These are phyloP conservation scores for Ctenomys sociabilis DNA, from an alignment of 2,113 vertebrate genomes.

Conservation along the genomic window DNA sequence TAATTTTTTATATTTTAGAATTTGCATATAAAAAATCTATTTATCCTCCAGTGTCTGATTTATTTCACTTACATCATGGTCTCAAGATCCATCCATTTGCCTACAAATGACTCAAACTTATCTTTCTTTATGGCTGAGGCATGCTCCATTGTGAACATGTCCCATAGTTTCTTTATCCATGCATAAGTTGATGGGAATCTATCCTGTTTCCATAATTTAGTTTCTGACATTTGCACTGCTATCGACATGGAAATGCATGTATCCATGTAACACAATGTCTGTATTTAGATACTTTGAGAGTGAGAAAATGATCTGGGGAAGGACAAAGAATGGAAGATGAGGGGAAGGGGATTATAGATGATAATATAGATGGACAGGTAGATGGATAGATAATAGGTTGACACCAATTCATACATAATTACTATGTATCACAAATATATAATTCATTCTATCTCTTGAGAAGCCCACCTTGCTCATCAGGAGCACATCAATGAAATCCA, in stretches of 20 bases:
- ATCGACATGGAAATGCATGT: background rate
- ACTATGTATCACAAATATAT: background rate
- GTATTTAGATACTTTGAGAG: background rate
- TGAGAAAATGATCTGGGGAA: background rate
- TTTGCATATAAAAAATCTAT: background rate
- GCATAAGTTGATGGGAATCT: background rate
- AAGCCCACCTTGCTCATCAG: conserved; percentile 87
- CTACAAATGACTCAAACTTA: background rate
- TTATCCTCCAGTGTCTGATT: background rate
- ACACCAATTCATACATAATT: background rate
- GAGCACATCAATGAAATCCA: conserved; percentile 93
- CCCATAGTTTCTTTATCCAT: background rate
- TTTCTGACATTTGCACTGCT: background rate
- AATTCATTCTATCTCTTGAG: no score
- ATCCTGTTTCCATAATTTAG: background rate
- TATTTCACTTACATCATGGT: background rate
- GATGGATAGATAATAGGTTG: no score
- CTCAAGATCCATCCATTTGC: background rate
- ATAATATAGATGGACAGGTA: background rate
- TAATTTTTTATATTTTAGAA: background rate
- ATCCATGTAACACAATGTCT: background rate
- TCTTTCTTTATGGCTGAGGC: background rate
- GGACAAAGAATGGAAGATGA: background rate
- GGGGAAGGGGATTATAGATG: background rate
- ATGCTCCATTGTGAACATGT: background rate